Percentiles rank a stretch among this genome's conserved stretches.
Evolutionary conservation across 2,797 vertebrate genomes (phyloP).

Genomic region (Diplodus puntazzo): DNA sequence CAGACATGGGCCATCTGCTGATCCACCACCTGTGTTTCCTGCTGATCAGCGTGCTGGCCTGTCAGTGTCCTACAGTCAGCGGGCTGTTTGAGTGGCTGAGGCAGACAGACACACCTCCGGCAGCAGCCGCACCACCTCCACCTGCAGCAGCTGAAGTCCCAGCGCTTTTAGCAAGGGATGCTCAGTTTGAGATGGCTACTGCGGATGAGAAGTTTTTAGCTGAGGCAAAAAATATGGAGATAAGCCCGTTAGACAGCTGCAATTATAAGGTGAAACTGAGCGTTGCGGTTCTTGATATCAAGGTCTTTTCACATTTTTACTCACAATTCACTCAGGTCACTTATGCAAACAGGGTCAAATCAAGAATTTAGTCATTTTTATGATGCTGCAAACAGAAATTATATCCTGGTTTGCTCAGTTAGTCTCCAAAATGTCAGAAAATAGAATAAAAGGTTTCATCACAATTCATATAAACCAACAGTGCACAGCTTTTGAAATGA

Average conservation of each 20-base stretch:
- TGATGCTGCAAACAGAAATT: background rate
- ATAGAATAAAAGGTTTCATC: no score
- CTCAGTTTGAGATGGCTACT: slow-evolving; percentile 79
- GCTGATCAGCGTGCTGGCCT: slow-evolving; percentile 58
- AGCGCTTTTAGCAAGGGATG: slow-evolving; percentile 54
- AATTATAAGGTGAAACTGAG: slow-evolving; percentile 69
- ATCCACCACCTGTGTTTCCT: slow-evolving; percentile 36
- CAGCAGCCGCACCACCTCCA: slow-evolving; percentile 32
- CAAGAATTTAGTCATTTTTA: background rate
- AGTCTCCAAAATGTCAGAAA: background rate
- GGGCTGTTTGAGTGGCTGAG: slow-evolving; percentile 86
- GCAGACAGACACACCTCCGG: slow-evolving; percentile 15
- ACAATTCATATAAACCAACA: no score
- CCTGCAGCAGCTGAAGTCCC: slow-evolving; percentile 34
- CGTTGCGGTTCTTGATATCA: background rate
- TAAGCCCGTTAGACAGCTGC: slow-evolving; percentile 80
- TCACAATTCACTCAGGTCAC: background rate
- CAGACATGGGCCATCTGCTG: slow-evolving; percentile 63
- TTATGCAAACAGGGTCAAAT: background rate
- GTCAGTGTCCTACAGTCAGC: slow-evolving; percentile 49
- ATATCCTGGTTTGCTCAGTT: background rate
- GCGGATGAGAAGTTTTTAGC: slow-evolving; percentile 81
- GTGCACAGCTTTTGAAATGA: background rate
- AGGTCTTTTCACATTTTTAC: background rate
- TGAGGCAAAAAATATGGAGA: slow-evolving; percentile 75